Percentiles rank a stretch among this genome's conserved stretches.
phyloP scores from a whole-genome alignment of 2,888 invertebrate species.

The Argyresthia albistria region DNA sequence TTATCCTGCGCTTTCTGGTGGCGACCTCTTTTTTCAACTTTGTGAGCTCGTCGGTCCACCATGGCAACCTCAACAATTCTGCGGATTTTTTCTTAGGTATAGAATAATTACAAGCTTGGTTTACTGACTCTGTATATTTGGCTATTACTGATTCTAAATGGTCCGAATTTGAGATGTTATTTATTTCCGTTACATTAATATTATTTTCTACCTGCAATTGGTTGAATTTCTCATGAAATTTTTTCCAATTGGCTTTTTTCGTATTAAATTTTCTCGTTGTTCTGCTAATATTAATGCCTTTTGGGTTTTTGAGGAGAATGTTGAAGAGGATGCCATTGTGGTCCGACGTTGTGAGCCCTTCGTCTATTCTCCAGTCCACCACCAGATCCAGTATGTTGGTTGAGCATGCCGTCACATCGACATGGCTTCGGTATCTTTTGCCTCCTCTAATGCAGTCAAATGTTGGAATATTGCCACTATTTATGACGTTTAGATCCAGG shows the following conservation, averaged over 20 bases:
- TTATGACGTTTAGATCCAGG: conserved; percentile 12
- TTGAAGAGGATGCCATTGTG: conserved; percentile 9
- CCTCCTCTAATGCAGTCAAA: conserved; percentile 11
- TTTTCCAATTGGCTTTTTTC: conserved; percentile 9
- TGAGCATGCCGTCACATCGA: conserved; percentile 14
- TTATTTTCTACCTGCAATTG: no score
- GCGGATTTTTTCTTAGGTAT: neutral
- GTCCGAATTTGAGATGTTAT: neutral
- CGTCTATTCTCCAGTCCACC: conserved; percentile 12
- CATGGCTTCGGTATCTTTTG: conserved; percentile 9
- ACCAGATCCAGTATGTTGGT: conserved; percentile 9
- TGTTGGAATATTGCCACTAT: conserved; percentile 13
- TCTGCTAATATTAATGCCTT: neutral
- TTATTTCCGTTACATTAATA: neutral
- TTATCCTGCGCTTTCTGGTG: conserved; percentile 2
- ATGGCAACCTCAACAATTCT: neutral
- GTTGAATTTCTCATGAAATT: no score
- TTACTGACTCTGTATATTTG: neutral
- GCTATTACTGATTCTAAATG: neutral
- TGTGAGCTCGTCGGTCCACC: conserved; percentile 4
- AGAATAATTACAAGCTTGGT: neutral
- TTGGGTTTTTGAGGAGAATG: neutral
- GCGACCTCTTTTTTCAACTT: neutral
- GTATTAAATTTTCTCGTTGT: conserved; percentile 14
- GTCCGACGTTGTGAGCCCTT: conserved; percentile 8